Conservation (phyloP, 2,797 vertebrate genomes). For the Bovichtus diacanthus region DNA sequence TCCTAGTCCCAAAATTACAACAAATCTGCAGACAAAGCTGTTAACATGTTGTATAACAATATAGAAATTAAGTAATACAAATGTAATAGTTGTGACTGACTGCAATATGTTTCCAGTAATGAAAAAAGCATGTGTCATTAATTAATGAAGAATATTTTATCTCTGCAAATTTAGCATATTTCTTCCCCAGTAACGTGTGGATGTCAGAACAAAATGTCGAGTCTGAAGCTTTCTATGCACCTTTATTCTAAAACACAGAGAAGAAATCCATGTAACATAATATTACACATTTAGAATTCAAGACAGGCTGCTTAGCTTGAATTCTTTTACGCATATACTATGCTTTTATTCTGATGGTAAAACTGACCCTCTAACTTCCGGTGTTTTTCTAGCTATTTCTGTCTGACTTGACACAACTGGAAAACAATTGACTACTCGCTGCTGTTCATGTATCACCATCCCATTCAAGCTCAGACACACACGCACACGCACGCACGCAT, state of each 20-base stretch:
- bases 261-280: background rate
- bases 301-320: background rate
- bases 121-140: background rate
- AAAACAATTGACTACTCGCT: slow-evolving; percentile 24
- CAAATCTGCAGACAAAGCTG: background rate
- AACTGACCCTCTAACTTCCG: slow-evolving; percentile 1
- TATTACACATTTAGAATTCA: too few species aligned
- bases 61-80: background rate
- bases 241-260: background rate
- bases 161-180: background rate
- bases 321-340: accelerated
- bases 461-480: slow-evolving; percentile 34
- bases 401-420: slow-evolving; percentile 49
- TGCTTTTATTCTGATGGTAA: slow-evolving; percentile 46
- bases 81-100: background rate
- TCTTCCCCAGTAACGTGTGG: background rate
- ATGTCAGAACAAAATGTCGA: background rate
- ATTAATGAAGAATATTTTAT: background rate
- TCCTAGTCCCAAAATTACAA: background rate
- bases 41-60: background rate
- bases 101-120: background rate
- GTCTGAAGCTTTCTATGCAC: background rate
- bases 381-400: slow-evolving; percentile 25
- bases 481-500: background rate
- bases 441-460: slow-evolving; percentile 46